These are phyloP conservation scores for Morbakka virulenta DNA, from an alignment of 30 jellyfish, hydroid and myxozoan genomes.

Conservation along the genomic window DNA sequence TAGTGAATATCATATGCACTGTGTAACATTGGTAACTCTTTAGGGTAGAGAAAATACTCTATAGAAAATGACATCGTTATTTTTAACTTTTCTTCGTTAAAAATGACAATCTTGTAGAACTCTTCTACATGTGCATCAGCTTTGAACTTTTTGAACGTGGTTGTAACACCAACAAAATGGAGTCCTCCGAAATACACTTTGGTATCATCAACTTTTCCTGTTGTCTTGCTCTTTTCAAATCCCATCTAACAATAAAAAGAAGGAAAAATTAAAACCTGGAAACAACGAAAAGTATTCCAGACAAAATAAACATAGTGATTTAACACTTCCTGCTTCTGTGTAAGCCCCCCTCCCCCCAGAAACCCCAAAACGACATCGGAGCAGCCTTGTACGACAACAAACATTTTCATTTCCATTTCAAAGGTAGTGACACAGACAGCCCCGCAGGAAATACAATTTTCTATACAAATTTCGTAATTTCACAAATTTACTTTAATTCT, in stretches of 20 bases:
- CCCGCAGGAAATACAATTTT: too few relatives aligned
- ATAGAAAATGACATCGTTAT: constrained; percentile 38
- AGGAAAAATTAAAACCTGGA: too few relatives aligned
- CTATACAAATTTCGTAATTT: too few relatives aligned
- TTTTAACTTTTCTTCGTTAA: constrained; percentile 38
- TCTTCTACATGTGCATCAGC: constrained; percentile 30
- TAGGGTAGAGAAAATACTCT: constrained; percentile 45
- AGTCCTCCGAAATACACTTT: constrained; percentile 53
- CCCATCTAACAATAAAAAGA: constrained; percentile 32
- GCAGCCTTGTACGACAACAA: too few relatives aligned
- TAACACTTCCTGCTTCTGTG: too few relatives aligned
- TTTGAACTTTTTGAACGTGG: constrained; percentile 41
- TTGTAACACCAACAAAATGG: constrained; percentile 36
- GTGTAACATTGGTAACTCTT: constrained; percentile 51
- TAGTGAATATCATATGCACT: constrained; percentile 65
- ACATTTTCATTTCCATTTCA: too few relatives aligned
- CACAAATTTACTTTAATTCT: too few relatives aligned
- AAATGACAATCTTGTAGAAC: constrained; percentile 8
- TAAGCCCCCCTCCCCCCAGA: too few relatives aligned
- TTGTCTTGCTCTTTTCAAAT: constrained; percentile 31
- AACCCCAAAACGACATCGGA: too few relatives aligned
- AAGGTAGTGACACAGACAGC: too few relatives aligned
- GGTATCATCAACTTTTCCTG: constrained; percentile 54
- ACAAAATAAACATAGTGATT: too few relatives aligned
- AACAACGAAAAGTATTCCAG: too few relatives aligned